Conservation (phyloP, 1,140 invertebrate species). For the Sipha flava region DNA sequence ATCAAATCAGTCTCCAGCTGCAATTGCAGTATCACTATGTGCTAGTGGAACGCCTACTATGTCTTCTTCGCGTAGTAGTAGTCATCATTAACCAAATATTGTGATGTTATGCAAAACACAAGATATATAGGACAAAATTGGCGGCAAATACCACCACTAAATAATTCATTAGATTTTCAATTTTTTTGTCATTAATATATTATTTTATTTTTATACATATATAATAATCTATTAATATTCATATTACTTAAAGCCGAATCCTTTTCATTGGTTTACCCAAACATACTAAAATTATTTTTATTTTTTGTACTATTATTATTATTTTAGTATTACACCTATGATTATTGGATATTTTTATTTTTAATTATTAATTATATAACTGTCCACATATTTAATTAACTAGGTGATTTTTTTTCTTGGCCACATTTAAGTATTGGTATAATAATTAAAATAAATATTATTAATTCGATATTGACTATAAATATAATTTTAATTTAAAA, state of each 20-base stretch:
- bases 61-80: background rate
- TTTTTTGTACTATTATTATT: background rate
- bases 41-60: background rate
- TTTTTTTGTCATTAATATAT: background rate
- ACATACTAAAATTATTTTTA: background rate
- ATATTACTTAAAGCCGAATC: background rate
- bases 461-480: background rate
- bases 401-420: background rate
- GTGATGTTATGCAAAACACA: background rate
- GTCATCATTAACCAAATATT: constrained; percentile 1
- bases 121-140: background rate
- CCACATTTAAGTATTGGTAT: background rate
- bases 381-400: background rate
- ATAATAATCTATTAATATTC: background rate
- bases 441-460: background rate
- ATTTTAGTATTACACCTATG: background rate
- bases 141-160: background rate
- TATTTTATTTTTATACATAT: background rate
- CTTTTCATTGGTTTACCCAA: background rate
- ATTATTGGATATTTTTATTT: background rate
- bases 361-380: background rate
- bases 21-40: background rate
- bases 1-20: background rate
- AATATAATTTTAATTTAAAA: background rate
- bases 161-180: background rate